Evolutionary conservation across 2,888 invertebrate genomes (phyloP).

Genomic region (Cephus pygmeus): DNA sequence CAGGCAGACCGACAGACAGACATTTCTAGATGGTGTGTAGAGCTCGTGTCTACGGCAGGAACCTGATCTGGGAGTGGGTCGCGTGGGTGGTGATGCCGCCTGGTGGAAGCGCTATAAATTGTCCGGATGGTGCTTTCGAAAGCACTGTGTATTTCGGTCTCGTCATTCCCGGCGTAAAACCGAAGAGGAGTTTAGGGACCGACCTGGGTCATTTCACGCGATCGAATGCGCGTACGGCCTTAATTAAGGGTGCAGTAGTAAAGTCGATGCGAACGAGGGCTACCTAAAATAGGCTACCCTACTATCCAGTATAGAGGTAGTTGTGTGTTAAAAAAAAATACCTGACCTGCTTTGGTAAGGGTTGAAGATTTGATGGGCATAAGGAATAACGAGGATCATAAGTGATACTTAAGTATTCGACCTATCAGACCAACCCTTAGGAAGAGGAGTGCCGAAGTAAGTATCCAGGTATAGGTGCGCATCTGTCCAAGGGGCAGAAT

Average conservation of each 20-base stretch:
- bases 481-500: not conserved
- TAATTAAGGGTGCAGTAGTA: not conserved
- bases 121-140: conserved; percentile 5
- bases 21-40: not conserved
- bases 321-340: conserved; percentile 21
- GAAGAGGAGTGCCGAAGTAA: not conserved
- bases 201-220: not conserved
- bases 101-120: not conserved
- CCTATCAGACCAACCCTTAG: conserved; percentile 32
- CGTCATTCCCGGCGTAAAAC: conserved; percentile 14
- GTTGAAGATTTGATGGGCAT: conserved; percentile 5
- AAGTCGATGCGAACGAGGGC: not conserved
- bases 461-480: not conserved
- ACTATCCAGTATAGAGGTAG: conserved; percentile 7
- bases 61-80: not conserved
- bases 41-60: not conserved
- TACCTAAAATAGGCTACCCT: not conserved
- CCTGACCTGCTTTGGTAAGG: conserved; percentile 7
- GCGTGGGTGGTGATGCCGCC: conserved; percentile 1
- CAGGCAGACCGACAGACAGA: not conserved
- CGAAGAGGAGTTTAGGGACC: not conserved
- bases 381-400: conserved; percentile 31
- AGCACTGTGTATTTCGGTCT: conserved; percentile 6
- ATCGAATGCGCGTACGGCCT: not conserved
- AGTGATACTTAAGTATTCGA: conserved; percentile 39